A percentile compares a stretch with the other conserved stretches of the same genome.
These are phyloP conservation scores for Pseudochirops corinnae DNA, from an alignment of 2,797 vertebrate genomes.

Conservation along the genomic window DNA sequence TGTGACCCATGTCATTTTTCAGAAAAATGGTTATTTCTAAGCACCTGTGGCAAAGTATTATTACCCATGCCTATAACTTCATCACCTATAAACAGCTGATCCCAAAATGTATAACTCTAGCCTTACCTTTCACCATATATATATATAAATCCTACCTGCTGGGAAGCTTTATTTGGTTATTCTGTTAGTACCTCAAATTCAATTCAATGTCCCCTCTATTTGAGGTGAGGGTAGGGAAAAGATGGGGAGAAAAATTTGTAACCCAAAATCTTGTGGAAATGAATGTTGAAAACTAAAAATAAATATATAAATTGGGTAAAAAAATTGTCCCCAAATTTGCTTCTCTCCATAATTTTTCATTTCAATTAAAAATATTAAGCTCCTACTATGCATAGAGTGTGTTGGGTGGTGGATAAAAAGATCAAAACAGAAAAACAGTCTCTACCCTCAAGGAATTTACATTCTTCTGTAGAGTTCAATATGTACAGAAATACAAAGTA, in stretches of 20 bases:
- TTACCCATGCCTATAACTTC: not conserved
- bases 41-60: not conserved
- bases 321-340: not conserved
- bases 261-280: too few species aligned
- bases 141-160: not conserved
- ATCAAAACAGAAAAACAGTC: not conserved
- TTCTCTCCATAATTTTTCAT: slow-evolving; percentile 3
- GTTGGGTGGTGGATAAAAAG: not conserved
- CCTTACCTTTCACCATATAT: not conserved
- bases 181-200: not conserved
- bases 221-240: too few species aligned
- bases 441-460: not conserved
- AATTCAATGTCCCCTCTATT: not conserved
- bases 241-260: too few species aligned
- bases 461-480: not conserved
- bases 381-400: not conserved
- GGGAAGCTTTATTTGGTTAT: not conserved
- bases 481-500: not conserved
- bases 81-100: not conserved
- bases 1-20: not conserved
- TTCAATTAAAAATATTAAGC: not conserved
- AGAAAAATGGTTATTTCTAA: not conserved
- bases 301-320: too few species aligned
- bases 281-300: too few species aligned
- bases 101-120: not conserved